Conservation (phyloP, 2,888 invertebrate species). For the Coronaproctus castanopsis region DNA sequence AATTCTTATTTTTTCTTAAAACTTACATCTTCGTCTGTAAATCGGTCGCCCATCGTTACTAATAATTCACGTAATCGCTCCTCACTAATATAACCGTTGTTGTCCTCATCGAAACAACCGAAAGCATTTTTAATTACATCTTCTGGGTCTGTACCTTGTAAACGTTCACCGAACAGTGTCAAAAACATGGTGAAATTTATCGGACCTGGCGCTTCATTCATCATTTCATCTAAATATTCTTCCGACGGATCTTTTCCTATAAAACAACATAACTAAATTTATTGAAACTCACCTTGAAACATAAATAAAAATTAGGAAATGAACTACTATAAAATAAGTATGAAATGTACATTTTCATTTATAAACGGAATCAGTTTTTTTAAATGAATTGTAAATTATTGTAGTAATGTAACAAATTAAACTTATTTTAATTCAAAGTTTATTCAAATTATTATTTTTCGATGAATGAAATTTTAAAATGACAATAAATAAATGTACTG, state of each 20-base stretch:
- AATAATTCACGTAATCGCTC: constrained; percentile 85
- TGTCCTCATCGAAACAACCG: constrained; percentile 97
- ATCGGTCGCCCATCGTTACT: constrained; percentile 93
- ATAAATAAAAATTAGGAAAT: neutral
- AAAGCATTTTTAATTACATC: constrained; percentile 99
- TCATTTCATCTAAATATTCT: constrained; percentile 91
- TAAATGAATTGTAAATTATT: neutral
- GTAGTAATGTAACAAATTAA: too few species aligned
- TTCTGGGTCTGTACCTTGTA: constrained; percentile 97
- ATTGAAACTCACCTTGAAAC: too few species aligned
- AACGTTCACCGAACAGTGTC: constrained; percentile 89
- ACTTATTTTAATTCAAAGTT: too few species aligned
- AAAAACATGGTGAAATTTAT: constrained; percentile 99
- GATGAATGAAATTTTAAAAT: too few species aligned
- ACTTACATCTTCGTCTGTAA: constrained; percentile 76
- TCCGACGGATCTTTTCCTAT: constrained; percentile 87
- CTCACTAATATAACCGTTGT: constrained; percentile 74
- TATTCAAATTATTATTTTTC: too few species aligned
- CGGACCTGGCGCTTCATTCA: constrained; percentile 95
- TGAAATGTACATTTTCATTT: neutral
- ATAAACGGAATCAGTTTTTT: neutral
- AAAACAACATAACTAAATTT: constrained; percentile 11
- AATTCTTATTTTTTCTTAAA: too few species aligned
- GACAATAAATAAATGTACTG: too few species aligned
- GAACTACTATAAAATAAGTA: neutral